Conservation (phyloP, 2,113 vertebrate species). For the Myrmecobius fasciatus region DNA sequence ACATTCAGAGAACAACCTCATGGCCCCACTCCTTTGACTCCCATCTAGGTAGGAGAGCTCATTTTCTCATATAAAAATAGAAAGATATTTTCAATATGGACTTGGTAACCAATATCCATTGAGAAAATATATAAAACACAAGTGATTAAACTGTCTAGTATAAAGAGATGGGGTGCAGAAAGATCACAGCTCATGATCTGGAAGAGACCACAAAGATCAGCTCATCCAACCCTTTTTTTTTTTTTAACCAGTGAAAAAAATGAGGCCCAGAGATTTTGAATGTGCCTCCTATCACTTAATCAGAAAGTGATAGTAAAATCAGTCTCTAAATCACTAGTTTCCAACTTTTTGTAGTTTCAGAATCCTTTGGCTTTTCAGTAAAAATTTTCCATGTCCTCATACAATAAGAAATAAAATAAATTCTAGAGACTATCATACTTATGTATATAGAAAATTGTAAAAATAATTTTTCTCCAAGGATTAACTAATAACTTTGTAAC, state of each 20-base stretch:
- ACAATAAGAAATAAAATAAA: not conserved
- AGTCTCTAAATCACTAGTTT: not conserved
- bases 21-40: not conserved
- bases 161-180: not conserved
- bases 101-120: not conserved
- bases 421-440: not conserved
- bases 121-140: not conserved
- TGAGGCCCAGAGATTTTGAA: not conserved
- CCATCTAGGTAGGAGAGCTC: not conserved
- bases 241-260: not conserved
- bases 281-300: not conserved
- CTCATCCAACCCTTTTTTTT: not conserved
- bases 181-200: not conserved
- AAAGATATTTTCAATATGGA: not conserved
- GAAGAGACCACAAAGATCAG: not conserved
- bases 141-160: not conserved
- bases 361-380: not conserved
- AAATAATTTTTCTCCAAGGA: not conserved
- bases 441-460: not conserved
- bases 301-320: not conserved
- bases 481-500: not conserved
- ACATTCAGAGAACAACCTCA: not conserved
- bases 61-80: not conserved
- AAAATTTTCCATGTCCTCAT: not conserved
- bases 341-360: not conserved